phyloP scores from a whole-genome alignment of 1,140 invertebrate species.

The Trachelipus rathkii region DNA sequence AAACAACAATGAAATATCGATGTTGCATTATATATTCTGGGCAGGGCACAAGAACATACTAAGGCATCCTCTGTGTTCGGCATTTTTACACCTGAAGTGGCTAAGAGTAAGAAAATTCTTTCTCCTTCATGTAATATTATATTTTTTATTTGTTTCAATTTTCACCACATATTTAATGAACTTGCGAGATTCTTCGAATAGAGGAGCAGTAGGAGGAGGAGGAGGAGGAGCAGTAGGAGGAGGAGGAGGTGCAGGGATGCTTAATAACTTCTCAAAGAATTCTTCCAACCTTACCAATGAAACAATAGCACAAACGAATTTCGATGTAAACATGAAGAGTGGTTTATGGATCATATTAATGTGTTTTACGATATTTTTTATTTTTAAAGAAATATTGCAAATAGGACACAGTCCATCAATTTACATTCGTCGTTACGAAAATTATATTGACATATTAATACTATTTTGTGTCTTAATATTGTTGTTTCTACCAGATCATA shows the following conservation, averaged over 20 bases:
- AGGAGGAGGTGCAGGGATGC: too few relatives aligned
- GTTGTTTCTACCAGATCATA: constrained; percentile 1
- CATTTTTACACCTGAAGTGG: constrained; percentile 57
- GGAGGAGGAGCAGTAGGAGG: too few relatives aligned
- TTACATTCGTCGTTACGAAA: constrained; percentile 27
- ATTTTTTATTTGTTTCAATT: constrained; percentile 56
- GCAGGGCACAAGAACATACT: constrained; percentile 45
- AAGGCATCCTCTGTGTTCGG: constrained; percentile 45
- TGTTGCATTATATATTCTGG: constrained; percentile 38
- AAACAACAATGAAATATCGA: constrained; percentile 28
- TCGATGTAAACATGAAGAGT: neutral
- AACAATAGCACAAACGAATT: neutral
- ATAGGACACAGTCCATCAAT: constrained; percentile 29
- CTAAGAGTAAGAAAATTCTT: constrained; percentile 82
- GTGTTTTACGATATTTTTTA: neutral
- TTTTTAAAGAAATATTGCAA: constrained; percentile 35
- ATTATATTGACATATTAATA: constrained; percentile 29
- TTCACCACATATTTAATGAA: constrained; percentile 35
- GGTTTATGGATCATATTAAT: constrained; percentile 17
- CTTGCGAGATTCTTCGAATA: constrained; percentile 19
- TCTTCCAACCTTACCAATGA: too few relatives aligned
- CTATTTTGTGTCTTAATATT: constrained; percentile 33
- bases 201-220: too few relatives aligned
- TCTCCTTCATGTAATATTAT: constrained; percentile 69
- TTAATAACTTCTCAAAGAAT: too few relatives aligned